These are phyloP conservation scores for Drosophila mayaguana DNA, from an alignment of 2,888 invertebrate genomes.

Conservation along the genomic window DNA sequence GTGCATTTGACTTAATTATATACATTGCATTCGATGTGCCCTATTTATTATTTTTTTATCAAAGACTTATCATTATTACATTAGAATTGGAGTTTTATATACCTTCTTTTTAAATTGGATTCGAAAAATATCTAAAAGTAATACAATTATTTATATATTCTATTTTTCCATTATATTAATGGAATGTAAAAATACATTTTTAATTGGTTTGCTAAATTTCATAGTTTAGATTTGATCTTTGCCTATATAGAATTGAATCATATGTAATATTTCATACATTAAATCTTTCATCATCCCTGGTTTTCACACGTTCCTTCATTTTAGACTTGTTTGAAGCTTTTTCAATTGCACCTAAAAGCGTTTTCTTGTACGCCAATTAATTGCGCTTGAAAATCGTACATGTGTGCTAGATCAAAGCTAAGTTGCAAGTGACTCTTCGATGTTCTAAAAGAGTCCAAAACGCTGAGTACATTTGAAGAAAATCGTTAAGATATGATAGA, in stretches of 20 bases:
- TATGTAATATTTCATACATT: neutral
- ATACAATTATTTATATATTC: conserved; percentile 7
- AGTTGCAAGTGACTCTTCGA: conserved; percentile 61
- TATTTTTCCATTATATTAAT: conserved; percentile 31
- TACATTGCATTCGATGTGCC: conserved; percentile 60
- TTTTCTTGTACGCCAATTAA: conserved; percentile 61
- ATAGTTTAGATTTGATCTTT: conserved; percentile 40
- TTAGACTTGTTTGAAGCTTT: neutral
- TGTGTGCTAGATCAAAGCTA: conserved; percentile 66
- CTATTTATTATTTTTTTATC: conserved; percentile 42
- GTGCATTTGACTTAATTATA: conserved; percentile 61
- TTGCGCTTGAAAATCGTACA: conserved; percentile 72
- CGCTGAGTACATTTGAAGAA: conserved; percentile 43
- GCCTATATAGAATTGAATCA: conserved; percentile 16
- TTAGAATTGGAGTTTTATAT: conserved; percentile 72
- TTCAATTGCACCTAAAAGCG: conserved; percentile 54
- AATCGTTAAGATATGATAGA: neutral
- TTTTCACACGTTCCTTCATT: neutral
- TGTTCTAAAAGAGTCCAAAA: conserved; percentile 33
- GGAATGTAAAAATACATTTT: conserved; percentile 47
- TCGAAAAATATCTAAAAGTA: conserved; percentile 42
- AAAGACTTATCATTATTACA: conserved; percentile 37
- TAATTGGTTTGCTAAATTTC: conserved; percentile 44
- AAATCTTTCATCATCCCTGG: conserved; percentile 23
- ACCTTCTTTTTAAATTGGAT: conserved; percentile 37